Base-by-base conservation (phyloP, 2,113 vertebrate genomes). In the Cynopterus brachyotis region DNA sequence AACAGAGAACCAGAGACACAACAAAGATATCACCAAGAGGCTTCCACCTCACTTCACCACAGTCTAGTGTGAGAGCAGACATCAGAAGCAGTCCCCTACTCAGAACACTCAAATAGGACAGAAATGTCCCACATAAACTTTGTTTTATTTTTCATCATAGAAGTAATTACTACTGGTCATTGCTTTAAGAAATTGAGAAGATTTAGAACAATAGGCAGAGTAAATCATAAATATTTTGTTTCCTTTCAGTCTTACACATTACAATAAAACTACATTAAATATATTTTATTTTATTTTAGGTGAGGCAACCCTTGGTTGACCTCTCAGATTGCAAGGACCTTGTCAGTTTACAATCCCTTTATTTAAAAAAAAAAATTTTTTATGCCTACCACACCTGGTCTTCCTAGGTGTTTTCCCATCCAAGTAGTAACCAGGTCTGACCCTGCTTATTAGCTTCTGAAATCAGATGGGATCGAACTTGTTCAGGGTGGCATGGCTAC, bases 221-320 rank as follows among this genome's bases (percentile, higher is more conserved):
- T 47, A 75, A 67, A 62, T 57, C 15, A 82, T 26, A 47, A 80
- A 80, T 3, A 35, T 55, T 64, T 57, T 53, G 7, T 80, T 92
- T 84, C 32, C 45, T 55, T 81, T 75, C 9, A 24, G 5, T 24
- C 26, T 89, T 86, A 50, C 28, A 64, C 32, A 32, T n/a, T 30
- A 75, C 3, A 64, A 35, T 53, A 92, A 32, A 89, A 59, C 80
- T 76, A 64, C 6, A 70, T 35, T 73, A 88, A 42, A 88, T 62
- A 8, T 73, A 13, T 50, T 50, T 50, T 50, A 50, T 50, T 50
- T 50, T 12, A 47, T 47, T 50, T 50, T 50, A 50, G 47, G 13
- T 3, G 13, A 50, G 47, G 47, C 47, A 50, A 50, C 47, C 47
- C 47, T 50, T 50, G 47, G 47, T 50, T 15, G 13, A 50, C 12